phyloP scores from a whole-genome alignment of 2,888 invertebrate genomes.

The Campoplex capitator region DNA sequence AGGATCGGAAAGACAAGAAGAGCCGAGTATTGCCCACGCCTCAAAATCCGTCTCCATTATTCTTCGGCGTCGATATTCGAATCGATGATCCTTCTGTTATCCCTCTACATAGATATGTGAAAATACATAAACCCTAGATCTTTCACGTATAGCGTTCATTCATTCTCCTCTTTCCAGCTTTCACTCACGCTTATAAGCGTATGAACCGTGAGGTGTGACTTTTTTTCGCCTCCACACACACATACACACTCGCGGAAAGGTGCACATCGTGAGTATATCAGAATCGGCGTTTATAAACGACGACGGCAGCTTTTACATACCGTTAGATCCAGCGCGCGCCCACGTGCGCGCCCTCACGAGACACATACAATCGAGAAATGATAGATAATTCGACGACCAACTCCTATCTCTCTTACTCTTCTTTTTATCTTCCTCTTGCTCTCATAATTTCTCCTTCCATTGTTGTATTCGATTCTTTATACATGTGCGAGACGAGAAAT shows the following conservation, averaged over 20 bases:
- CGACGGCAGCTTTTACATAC: constrained; percentile 65
- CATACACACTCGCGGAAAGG: background rate
- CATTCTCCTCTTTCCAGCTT: constrained; percentile 64
- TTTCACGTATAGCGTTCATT: constrained; percentile 40
- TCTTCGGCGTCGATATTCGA: constrained; percentile 79
- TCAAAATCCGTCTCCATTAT: constrained; percentile 76
- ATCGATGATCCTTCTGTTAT: constrained; percentile 71
- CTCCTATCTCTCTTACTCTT: constrained; percentile 12
- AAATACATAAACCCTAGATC: background rate
- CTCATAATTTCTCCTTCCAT: constrained; percentile 16
- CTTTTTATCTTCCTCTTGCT: constrained; percentile 1
- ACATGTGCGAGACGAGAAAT: background rate
- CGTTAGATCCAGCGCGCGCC: constrained; percentile 65
- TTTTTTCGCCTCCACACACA: constrained; percentile 43
- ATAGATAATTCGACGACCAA: constrained; percentile 56
- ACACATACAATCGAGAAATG: constrained; percentile 61
- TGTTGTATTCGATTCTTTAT: constrained; percentile 21
- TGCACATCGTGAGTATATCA: constrained; percentile 12
- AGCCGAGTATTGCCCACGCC: constrained; percentile 75
- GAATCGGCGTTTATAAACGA: constrained; percentile 31
- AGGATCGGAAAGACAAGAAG: constrained; percentile 38
- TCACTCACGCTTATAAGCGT: constrained; percentile 50
- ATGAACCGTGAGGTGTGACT: constrained; percentile 49
- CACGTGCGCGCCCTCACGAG: constrained; percentile 50
- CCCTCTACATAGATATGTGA: constrained; percentile 27